These are phyloP conservation scores for Spheniscus humboldti DNA, from an alignment of 2,797 vertebrate species.

Conservation along the genomic window DNA sequence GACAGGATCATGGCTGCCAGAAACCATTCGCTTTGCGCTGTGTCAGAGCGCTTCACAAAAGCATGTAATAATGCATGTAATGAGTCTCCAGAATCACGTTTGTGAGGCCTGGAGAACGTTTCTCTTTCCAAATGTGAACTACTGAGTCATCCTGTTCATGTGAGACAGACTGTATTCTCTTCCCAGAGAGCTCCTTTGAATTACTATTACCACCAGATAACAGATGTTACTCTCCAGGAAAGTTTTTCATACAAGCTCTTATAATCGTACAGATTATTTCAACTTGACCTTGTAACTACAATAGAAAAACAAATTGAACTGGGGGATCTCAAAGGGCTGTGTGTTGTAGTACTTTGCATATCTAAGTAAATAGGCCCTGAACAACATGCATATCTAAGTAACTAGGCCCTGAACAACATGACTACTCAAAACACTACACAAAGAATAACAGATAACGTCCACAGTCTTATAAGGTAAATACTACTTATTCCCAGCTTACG, in stretches of 20 bases:
- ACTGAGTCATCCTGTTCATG: conserved; percentile 46
- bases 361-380: not conserved
- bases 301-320: not conserved
- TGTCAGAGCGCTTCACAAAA: not conserved
- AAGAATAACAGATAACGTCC: not conserved
- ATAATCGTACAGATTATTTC: conserved; percentile 20
- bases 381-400: not conserved
- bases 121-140: conserved; percentile 29
- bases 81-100: conserved; percentile 16
- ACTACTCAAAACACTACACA: not conserved
- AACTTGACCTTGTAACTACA: conserved; percentile 22
- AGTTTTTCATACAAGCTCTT: conserved; percentile 4
- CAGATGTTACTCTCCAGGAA: conserved; percentile 67
- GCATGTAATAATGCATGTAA: not conserved
- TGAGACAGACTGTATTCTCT: conserved; percentile 31
- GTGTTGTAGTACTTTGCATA: not conserved
- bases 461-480: not conserved
- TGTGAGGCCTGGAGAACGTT: conserved; percentile 25
- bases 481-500: not conserved
- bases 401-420: not conserved
- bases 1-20: not conserved
- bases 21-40: not conserved
- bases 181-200: conserved; percentile 54
- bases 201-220: conserved; percentile 22
- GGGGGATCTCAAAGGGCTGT: not conserved